Percentiles rank a stretch among this genome's conserved stretches.
Conservation (phyloP, 2,113 vertebrate genomes). For the Morone chrysops region DNA sequence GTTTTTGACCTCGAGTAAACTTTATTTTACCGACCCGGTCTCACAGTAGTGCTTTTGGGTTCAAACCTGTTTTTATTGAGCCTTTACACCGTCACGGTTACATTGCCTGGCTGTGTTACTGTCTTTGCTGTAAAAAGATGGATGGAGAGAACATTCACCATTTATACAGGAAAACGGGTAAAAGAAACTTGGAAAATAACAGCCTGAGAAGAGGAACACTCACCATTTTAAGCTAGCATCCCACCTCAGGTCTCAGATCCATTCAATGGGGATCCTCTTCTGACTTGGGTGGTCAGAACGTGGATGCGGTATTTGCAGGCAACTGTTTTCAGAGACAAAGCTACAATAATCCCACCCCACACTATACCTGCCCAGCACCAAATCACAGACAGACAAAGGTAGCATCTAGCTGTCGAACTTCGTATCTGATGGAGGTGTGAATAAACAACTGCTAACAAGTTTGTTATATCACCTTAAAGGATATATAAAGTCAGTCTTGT, state of each 20-base stretch:
- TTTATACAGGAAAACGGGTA: conserved; percentile 8
- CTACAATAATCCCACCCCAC: background rate
- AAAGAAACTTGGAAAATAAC: conserved; percentile 15
- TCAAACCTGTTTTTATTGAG: background rate
- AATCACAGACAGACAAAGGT: background rate
- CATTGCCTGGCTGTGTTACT: background rate
- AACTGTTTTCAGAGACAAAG: background rate
- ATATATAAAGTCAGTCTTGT: background rate
- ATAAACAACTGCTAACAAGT: background rate
- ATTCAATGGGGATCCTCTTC: conserved; percentile 32
- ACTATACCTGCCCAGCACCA: background rate
- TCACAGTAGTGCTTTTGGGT: background rate
- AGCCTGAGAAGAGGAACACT: conserved; percentile 12
- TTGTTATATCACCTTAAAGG: background rate
- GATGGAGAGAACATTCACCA: conserved; percentile 14
- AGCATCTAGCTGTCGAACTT: background rate
- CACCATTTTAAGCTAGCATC: conserved; percentile 9
- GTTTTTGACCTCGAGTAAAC: background rate
- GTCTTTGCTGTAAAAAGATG: conserved; percentile 25
- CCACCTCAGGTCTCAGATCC: conserved; percentile 39
- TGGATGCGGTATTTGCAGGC: background rate
- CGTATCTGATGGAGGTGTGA: background rate
- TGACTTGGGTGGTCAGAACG: conserved; percentile 1
- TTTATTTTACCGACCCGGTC: background rate
- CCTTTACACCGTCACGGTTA: background rate